Percentiles rank a stretch among this genome's conserved stretches.
These are phyloP conservation scores for Malurus elegans DNA, from an alignment of 2,113 vertebrate genomes.

Conservation along the genomic window DNA sequence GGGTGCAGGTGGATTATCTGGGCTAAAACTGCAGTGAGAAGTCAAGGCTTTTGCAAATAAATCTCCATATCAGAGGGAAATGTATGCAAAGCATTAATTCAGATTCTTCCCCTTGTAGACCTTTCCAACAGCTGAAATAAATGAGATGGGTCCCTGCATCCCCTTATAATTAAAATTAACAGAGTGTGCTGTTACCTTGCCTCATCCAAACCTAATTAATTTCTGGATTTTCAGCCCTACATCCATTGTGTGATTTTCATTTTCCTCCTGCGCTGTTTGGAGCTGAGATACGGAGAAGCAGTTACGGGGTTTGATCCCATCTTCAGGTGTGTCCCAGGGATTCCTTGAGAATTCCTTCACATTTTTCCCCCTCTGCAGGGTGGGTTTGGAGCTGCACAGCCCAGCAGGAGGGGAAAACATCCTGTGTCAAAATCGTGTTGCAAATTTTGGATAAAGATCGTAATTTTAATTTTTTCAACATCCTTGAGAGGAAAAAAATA, in stretches of 20 bases:
- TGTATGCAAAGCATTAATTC: background rate
- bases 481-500: background rate
- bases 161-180: background rate
- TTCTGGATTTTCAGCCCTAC: conserved; percentile 73
- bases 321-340: conserved; percentile 75
- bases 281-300: conserved; percentile 72
- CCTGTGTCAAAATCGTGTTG: background rate
- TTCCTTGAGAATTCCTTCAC: background rate
- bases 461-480: background rate
- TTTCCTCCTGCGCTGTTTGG: conserved; percentile 78
- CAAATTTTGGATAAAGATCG: background rate
- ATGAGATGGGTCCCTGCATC: background rate
- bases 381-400: background rate
- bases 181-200: background rate
- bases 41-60: background rate
- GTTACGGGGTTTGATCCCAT: conserved; percentile 74
- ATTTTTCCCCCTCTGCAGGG: fast-evolving
- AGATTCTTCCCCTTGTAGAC: background rate
- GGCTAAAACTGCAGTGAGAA: background rate
- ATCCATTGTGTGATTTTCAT: conserved; percentile 77
- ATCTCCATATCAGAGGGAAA: background rate
- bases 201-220: background rate
- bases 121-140: background rate
- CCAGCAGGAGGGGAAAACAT: background rate
- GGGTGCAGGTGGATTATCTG: background rate